Base-by-base conservation (phyloP, 2,888 invertebrate species). In the Conops quadrifasciatus region DNA sequence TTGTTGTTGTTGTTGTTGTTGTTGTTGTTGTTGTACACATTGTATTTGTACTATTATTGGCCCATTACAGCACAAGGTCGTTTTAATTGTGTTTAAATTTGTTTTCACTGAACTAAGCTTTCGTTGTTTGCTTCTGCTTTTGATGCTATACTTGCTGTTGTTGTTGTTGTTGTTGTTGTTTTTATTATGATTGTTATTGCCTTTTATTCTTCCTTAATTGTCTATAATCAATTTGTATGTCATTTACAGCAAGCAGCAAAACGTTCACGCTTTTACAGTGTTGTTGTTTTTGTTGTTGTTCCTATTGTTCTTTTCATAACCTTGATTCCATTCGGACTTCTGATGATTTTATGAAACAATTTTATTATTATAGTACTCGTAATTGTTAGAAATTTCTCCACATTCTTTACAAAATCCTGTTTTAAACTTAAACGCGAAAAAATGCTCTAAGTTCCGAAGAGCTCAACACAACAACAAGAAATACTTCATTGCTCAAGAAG, bases 81-180 rank as follows among this genome's bases (percentile, higher is more conserved):
- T 9, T 7, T 36, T 9, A 36, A 7, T 36, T 36, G 4, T 49
- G n/a, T 26, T 24, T 5, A 28, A 64, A 26, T 47, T 2, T 11
- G 49, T 49, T 64, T 49, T 26, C 49, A 64, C 51, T 26, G 16
- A 45, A 45, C n/a, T 16, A 15, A 47, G n/a, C 19, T 43, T 21
- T 21, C 21, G 45, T 24, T 45, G 4, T 24, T 4, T 45, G 24
- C 21, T 30, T 64, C n/a, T 47, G 11, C 24, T 5, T 16, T 24
- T 64, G 47, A n/a, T 64, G n/a, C n/a, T 49, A 4, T 64, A 21
- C 28, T 49, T 49, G 15, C 1, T 62, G 45, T 45, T 62, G 62
- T 62, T 62, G 45, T 19, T 21, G 13, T 21, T 62, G 16, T 45
- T 43, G 21, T 62, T 28, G 26, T 60, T 60, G 11, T 60, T 9